Conservation (phyloP, 2,113 vertebrate species). For the Lepisosteus oculatus region DNA sequence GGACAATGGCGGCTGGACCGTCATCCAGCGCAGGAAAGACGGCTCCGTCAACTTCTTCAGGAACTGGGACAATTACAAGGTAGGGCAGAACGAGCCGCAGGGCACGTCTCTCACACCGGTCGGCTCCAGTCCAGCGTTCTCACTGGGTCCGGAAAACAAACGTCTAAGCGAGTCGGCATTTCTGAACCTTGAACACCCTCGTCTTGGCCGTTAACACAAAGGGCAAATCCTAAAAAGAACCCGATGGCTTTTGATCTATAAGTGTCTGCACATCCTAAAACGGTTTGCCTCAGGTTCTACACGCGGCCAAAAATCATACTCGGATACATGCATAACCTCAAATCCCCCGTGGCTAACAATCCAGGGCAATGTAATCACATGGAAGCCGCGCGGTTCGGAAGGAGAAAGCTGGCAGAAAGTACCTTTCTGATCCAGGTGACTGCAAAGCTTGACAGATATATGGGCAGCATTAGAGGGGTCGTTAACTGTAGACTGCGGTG, state of each 20-base stretch:
- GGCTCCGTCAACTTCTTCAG: constrained; percentile 97
- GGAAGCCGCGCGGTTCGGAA: background rate
- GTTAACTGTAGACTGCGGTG: background rate
- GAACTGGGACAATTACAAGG: constrained; percentile 98
- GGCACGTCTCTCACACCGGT: too few species aligned
- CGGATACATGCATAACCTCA: constrained; percentile 42
- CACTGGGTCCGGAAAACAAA: too few species aligned
- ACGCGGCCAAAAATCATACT: constrained; percentile 12
- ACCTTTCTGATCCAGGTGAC: constrained; percentile 15
- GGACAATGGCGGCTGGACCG: constrained; percentile 95
- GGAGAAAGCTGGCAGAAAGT: constrained; percentile 10
- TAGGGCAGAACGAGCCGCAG: constrained; percentile 34
- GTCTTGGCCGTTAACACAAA: too few species aligned
- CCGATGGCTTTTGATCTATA: constrained; percentile 15
- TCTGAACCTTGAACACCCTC: too few species aligned
- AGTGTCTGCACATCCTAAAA: constrained; percentile 27
- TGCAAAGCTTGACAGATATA: background rate
- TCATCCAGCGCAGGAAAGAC: constrained; percentile 90
- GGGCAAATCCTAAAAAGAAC: background rate
- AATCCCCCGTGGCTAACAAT: constrained; percentile 21
- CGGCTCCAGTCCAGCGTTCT: too few species aligned
- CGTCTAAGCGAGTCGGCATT: too few species aligned
- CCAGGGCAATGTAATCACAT: constrained; percentile 8
- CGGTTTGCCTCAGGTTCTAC: constrained; percentile 40
- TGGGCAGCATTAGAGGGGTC: background rate